Base-by-base conservation (phyloP, 2,797 vertebrate genomes). In the Xenops minutus region DNA sequence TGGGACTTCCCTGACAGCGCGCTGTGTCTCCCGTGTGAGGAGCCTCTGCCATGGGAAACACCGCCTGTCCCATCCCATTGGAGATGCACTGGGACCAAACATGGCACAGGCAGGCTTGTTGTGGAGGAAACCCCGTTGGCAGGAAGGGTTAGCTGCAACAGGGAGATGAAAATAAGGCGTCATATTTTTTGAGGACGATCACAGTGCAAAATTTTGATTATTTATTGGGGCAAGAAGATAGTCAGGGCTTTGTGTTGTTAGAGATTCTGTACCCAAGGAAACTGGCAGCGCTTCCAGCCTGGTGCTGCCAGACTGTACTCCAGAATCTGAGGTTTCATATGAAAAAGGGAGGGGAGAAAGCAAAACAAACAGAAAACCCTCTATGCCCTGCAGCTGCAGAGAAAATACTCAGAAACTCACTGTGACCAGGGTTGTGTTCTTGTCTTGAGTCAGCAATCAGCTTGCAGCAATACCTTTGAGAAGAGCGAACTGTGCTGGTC, bases 401-500 rank as follows among this genome's bases (percentile, higher is more conserved):
- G 85, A 94, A 91, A 92, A 90, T 85, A 14, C 92, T 88, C 71
- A 63, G 92, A 92, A 96, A 84, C 61, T 95, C 92, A 8, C 46
- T 89, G 91, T 72, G 78, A 77, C 84, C 71, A 71, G 84, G 69
- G 91, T 24, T 85, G 84, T 80, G 81, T 82, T 94, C 80, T 94
- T 95, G 94, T 91, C 93, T 93, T 85, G 92, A 96, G 91, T 96
- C 93, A 96, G 93, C 78, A 77, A 82, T 95, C 93, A 92, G 92
- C 92, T 95, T 91, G 93, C 80, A 95, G 94, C 84, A 96, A 95
- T 96, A 95, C 84, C 91, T 94, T 89, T 91, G 86, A 93, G 91
- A 64, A 52, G 73, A 78, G 73, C 0, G 5, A 90, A 32, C 79
- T 84, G 85, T 62, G 59, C 76, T 49, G 83, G 79, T 89, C 62